These are phyloP conservation scores for Pseudomugil gertrudae DNA, from an alignment of 2,797 vertebrate species.

Conservation along the genomic window DNA sequence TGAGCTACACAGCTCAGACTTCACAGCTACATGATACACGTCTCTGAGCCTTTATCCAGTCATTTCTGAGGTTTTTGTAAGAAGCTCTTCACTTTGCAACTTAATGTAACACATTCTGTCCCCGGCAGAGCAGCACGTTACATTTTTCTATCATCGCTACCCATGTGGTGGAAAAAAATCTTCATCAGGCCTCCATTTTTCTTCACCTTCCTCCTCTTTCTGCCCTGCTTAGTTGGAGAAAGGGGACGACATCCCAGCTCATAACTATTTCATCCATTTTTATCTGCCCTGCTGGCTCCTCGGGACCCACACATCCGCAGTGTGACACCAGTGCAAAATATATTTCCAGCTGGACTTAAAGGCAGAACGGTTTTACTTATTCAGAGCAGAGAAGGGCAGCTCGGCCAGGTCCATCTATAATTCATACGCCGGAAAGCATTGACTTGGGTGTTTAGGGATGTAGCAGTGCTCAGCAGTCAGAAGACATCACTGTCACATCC, in stretches of 20 bases:
- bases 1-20: neutral
- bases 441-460: conserved; percentile 64
- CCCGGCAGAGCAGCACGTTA: neutral
- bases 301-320: conserved; percentile 8
- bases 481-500: conserved; percentile 69
- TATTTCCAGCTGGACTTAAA: conserved; percentile 47
- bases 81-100: neutral
- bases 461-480: conserved; percentile 66
- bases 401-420: conserved; percentile 68
- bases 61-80: neutral
- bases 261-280: conserved; percentile 74
- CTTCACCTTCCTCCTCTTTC: conserved; percentile 3
- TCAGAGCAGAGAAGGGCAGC: conserved; percentile 65
- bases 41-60: neutral
- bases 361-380: conserved; percentile 71
- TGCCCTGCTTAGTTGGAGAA: conserved; percentile 35
- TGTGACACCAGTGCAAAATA: conserved; percentile 16
- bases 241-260: conserved; percentile 41
- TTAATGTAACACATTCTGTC: neutral
- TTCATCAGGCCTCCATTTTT: neutral
- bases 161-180: neutral
- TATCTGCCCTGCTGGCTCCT: conserved; percentile 48
- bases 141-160: neutral
- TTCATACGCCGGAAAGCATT: conserved; percentile 71
- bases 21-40: neutral